These are phyloP conservation scores for Autographa pulchrina DNA, from an alignment of 2,888 invertebrate genomes.

Conservation along the genomic window DNA sequence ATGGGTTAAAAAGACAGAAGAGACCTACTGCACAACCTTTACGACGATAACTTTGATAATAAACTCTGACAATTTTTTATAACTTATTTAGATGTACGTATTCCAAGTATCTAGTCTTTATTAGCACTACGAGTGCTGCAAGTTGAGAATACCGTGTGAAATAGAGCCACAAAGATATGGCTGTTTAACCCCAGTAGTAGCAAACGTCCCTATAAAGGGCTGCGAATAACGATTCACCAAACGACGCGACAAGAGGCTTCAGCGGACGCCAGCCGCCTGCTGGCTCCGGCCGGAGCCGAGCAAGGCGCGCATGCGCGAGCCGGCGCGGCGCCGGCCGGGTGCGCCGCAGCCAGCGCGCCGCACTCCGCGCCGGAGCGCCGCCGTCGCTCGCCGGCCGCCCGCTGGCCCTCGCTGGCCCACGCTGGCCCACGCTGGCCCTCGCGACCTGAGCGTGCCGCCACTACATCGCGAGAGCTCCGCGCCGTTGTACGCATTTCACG, in stretches of 20 bases:
- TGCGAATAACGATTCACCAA: not conserved
- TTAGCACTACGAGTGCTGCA: too few relatives aligned
- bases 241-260: not conserved
- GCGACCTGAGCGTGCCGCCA: constrained; percentile 9
- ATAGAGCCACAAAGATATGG: too few relatives aligned
- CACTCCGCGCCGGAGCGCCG: constrained; percentile 40
- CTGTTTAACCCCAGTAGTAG: not conserved
- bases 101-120: too few relatives aligned
- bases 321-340: constrained; percentile 29
- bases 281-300: constrained; percentile 7
- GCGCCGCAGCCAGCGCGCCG: constrained; percentile 31
- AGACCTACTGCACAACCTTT: too few relatives aligned
- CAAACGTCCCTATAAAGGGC: not conserved
- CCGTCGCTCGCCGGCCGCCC: constrained; percentile 26
- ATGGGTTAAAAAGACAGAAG: too few relatives aligned
- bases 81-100: too few relatives aligned
- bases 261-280: constrained; percentile 25
- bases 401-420: constrained; percentile 29
- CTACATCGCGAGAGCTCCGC: constrained; percentile 8
- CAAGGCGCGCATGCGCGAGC: constrained; percentile 23
- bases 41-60: too few relatives aligned
- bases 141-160: too few relatives aligned
- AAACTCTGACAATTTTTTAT: too few relatives aligned
- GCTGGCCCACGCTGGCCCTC: constrained; percentile 10
- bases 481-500: constrained; percentile 3